Base-by-base conservation (phyloP, 2,888 invertebrate genomes). In the Gymnosoma rotundatum region DNA sequence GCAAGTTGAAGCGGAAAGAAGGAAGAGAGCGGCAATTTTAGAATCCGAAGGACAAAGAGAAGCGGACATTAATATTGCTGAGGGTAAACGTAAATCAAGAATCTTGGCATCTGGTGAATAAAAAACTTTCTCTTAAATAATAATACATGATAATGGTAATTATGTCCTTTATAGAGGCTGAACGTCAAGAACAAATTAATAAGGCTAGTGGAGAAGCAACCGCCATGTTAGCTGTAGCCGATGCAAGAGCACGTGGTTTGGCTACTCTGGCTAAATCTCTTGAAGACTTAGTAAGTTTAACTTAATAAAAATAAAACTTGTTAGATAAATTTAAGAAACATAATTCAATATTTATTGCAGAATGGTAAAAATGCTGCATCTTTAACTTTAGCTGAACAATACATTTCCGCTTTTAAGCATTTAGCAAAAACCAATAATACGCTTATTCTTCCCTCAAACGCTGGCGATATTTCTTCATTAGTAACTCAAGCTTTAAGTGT, bases 1-100 rank as follows among this genome's bases (percentile, higher is more conserved):
- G 98, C 99, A 99, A 93, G 99, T 99, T 0, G 99, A 99, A 93
- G 99, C 99, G 0, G 99, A 99, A 92, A 93, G 99, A 74, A 96
- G 96, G 90, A 99, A 99, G 91, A 94, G 99, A 87, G 99, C 99
- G 0, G 96, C 98, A 18, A 97, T 99, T 89, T 93, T 99, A 86
- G 99, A 99, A 91, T 99, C 99, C 0, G 99, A 99, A 93, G 99
- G 99, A 91, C 94, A 95, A 12, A 93, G 97, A 36, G 96, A 96
- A 87, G 97, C 97, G 0, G 98, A 99, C 86, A 98, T 99, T 80
- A 99, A 99, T 92, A 97, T 98, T 8, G 99, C 99, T 0, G 98
- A 99, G 92, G 99, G 99, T 90, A 97, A 98, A 93, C 95, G 99
- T 83, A 95, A 96, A 90, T 94, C 99, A 0, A 94, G 96, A 89